Evolutionary conservation across 2,797 vertebrate species (phyloP), one percentile per base, ranked within the genome.

Genomic region (Sebastolobus alascanus): DNA sequence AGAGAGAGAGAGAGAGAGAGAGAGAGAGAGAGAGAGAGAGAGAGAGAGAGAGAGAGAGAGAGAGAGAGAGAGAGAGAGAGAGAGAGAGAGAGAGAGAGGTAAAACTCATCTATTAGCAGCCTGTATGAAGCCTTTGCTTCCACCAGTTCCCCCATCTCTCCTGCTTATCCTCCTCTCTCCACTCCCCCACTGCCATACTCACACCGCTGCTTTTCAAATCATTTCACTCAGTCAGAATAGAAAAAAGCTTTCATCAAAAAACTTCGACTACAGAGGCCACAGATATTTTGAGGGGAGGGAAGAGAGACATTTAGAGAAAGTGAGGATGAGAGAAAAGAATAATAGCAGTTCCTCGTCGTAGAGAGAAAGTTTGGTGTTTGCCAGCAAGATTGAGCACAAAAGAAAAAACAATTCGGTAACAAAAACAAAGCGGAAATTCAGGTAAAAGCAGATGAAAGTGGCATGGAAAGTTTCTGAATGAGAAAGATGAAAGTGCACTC

Each of bases 401-500:
- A 22, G n/a, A 29, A 12, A 12, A 25, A 50, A 68, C 10, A 54
- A 37, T 14, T 25, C 7, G 6, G n/a, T n/a, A 25, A 25, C 3
- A 61, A 3, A 68, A 6, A 27, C 8, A 78, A 38, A 59, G 31
- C 4, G 0, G 2, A 54, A 83, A 70, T 22, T 55, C 38, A 73
- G 46, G 46, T 50, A 50, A 50, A 75, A 55, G 38, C 20, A 69
- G 6, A 38, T 33, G 20, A 52, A 82, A 79, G 77, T 54, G 52
- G 67, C 43, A 31, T 2, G 16, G 68, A 73, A 78, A 54, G 27
- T 77, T 67, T 3, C 22, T 5, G 43, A 77, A 78, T 59, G 27
- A 60, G 70, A 40, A 70, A 85, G 60, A 84, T 74, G 65, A 81
- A 87, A 75, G 89, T 73, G 73, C 91, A 96, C 96, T 96, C 94